phyloP scores from a whole-genome alignment of 2,888 invertebrate genomes.

The Phragmatobia fuliginosa region DNA sequence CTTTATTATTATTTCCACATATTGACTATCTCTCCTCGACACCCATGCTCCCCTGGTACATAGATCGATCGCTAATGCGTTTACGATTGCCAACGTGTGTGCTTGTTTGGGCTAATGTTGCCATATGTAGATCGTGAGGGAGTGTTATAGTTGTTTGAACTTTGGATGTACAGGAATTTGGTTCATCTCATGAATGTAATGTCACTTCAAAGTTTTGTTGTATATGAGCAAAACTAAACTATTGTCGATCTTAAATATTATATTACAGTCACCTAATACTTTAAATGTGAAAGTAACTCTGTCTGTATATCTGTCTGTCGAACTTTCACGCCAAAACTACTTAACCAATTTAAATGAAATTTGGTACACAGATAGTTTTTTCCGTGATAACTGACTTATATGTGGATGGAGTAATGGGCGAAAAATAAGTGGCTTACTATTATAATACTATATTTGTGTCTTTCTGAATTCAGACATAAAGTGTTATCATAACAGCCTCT shows the following conservation, averaged over 20 bases:
- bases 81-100: slow-evolving; percentile 41
- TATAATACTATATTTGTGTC: not conserved
- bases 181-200: slow-evolving; percentile 13
- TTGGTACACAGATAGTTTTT: no score
- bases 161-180: slow-evolving; percentile 18
- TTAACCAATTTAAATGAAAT: no score
- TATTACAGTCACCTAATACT: no score
- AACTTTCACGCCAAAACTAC: no score
- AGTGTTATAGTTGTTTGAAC: slow-evolving; percentile 20
- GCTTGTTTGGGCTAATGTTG: slow-evolving; percentile 24
- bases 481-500: no score
- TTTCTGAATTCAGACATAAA: not conserved
- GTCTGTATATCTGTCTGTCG: no score
- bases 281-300: no score
- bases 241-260: not conserved
- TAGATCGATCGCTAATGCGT: slow-evolving; percentile 53
- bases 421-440: no score
- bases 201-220: not conserved
- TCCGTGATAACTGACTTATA: no score
- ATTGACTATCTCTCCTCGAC: slow-evolving; percentile 71
- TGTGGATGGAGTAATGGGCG: no score
- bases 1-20: slow-evolving; percentile 86
- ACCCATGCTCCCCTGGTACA: slow-evolving; percentile 23
- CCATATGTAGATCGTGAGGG: slow-evolving; percentile 22
- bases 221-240: not conserved